A percentile compares a stretch with the other conserved stretches of the same genome.
phyloP scores from a whole-genome alignment of 2,113 vertebrate species.

The Pygoscelis adeliae region DNA sequence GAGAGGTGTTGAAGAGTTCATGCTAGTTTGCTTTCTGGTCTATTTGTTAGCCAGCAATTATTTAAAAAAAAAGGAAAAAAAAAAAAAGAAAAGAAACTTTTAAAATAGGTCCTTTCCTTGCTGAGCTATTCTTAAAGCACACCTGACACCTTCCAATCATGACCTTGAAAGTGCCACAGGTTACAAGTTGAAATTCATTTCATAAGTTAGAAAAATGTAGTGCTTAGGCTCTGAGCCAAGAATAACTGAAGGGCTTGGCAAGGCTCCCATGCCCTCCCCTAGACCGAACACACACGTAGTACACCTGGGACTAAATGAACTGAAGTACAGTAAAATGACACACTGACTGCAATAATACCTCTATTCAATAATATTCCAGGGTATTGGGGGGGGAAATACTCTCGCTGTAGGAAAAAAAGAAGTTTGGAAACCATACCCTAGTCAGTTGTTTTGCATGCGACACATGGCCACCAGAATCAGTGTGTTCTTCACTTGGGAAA shows the following conservation, averaged over 20 bases:
- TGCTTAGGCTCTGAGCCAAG: slow-evolving; percentile 60
- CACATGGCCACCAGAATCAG: neutral
- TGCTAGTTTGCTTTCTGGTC: slow-evolving; percentile 74
- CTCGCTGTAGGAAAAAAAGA: neutral
- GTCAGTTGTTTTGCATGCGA: neutral
- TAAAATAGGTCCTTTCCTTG: slow-evolving; percentile 42
- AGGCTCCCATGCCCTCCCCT: slow-evolving; percentile 32
- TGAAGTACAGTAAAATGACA: slow-evolving; percentile 65
- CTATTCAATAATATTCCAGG: slow-evolving; percentile 57
- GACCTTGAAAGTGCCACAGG: slow-evolving; percentile 65
- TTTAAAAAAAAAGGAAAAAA: neutral
- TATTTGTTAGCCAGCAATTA: slow-evolving; percentile 74
- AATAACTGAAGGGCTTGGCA: slow-evolving; percentile 64
- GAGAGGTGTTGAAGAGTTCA: slow-evolving; percentile 83
- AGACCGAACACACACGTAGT: slow-evolving; percentile 67
- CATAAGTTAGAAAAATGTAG: slow-evolving; percentile 70
- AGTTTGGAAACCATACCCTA: neutral
- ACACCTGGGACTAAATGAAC: slow-evolving; percentile 66
- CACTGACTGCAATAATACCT: slow-evolving; percentile 57
- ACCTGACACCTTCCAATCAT: slow-evolving; percentile 71
- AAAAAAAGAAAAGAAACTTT: slow-evolving; percentile 22
- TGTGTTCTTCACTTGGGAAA: neutral
- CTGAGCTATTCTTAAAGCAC: slow-evolving; percentile 52
- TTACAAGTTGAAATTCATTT: slow-evolving; percentile 71
- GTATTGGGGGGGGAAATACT: neutral